Evolutionary conservation across 2,797 vertebrate genomes (phyloP).

Genomic region (Acipenser oxyrinchus): DNA sequence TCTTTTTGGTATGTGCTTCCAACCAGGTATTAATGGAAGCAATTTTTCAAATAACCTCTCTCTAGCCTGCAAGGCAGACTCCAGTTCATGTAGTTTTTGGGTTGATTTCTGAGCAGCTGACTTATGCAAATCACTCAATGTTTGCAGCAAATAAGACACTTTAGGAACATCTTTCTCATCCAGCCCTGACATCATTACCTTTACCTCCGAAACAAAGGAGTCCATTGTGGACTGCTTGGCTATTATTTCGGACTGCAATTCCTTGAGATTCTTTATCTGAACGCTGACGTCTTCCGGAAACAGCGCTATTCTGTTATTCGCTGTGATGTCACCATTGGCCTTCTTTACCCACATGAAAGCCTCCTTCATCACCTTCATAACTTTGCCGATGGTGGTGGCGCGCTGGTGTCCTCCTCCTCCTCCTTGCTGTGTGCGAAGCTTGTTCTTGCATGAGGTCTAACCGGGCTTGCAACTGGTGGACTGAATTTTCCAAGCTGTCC

Average conservation of each 20-base stretch:
- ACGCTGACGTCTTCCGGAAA: constrained; percentile 70
- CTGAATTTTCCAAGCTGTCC: constrained; percentile 48
- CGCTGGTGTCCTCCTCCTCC: constrained; percentile 30
- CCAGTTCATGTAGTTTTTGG: constrained; percentile 60
- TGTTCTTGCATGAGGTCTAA: constrained; percentile 46
- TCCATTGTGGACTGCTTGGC: constrained; percentile 60
- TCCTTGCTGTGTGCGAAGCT: constrained; percentile 33
- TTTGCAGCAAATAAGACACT: constrained; percentile 52
- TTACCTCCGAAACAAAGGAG: constrained; percentile 58
- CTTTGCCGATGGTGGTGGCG: constrained; percentile 53
- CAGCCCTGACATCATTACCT: constrained; percentile 47
- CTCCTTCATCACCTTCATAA: constrained; percentile 60
- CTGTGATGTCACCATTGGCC: constrained; percentile 51
- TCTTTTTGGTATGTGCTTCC: constrained; percentile 44
- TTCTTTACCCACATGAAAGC: constrained; percentile 69
- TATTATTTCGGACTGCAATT: constrained; percentile 57
- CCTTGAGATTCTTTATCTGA: constrained; percentile 72
- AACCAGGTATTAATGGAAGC: constrained; percentile 68
- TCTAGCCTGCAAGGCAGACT: constrained; percentile 71
- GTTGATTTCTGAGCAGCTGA: constrained; percentile 59
- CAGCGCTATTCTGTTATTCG: constrained; percentile 58
- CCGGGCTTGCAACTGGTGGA: constrained; percentile 56
- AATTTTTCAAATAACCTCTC: constrained; percentile 65
- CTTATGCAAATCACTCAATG: constrained; percentile 63
- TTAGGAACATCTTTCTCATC: constrained; percentile 51